Conservation (phyloP, 2,113 vertebrate genomes). For the Pao palembangensis region DNA sequence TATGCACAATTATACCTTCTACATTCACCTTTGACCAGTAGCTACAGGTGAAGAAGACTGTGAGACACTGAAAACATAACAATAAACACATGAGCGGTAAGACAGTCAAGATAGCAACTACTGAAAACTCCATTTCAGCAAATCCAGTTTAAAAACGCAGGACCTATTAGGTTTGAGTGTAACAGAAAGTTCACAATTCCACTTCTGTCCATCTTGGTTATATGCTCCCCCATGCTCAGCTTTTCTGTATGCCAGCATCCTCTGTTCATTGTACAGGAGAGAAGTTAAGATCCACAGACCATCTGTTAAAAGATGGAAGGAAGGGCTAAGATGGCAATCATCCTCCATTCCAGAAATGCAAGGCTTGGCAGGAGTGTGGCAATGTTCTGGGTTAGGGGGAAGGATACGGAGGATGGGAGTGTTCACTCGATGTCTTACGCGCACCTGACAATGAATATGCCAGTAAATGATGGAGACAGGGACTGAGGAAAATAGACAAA, state of each 20-base stretch:
- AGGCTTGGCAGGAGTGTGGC: constrained; percentile 53
- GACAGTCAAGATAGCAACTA: too few relatives aligned
- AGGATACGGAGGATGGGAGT: constrained; percentile 25
- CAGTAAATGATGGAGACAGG: constrained; percentile 16
- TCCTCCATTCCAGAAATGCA: constrained; percentile 88
- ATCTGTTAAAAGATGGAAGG: constrained; percentile 63
- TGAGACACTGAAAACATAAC: too few relatives aligned
- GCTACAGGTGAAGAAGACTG: too few relatives aligned
- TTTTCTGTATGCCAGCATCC: constrained; percentile 37
- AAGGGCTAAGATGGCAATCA: constrained; percentile 67
- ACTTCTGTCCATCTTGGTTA: not conserved
- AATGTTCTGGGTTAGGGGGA: constrained; percentile 25
- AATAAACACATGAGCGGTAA: too few relatives aligned
- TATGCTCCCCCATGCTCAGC: constrained; percentile 15
- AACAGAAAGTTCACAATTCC: too few relatives aligned
- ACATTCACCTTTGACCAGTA: too few relatives aligned
- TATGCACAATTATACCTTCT: too few relatives aligned
- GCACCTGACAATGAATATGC: constrained; percentile 41
- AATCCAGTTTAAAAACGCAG: too few relatives aligned
- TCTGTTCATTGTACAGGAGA: constrained; percentile 70
- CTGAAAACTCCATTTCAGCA: too few relatives aligned
- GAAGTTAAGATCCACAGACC: constrained; percentile 64
- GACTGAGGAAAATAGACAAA: constrained; percentile 47
- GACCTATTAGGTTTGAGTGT: too few relatives aligned
- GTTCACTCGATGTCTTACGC: constrained; percentile 33